These are phyloP conservation scores for Drosophila atripex DNA, from an alignment of 2,888 invertebrate genomes.

Conservation along the genomic window DNA sequence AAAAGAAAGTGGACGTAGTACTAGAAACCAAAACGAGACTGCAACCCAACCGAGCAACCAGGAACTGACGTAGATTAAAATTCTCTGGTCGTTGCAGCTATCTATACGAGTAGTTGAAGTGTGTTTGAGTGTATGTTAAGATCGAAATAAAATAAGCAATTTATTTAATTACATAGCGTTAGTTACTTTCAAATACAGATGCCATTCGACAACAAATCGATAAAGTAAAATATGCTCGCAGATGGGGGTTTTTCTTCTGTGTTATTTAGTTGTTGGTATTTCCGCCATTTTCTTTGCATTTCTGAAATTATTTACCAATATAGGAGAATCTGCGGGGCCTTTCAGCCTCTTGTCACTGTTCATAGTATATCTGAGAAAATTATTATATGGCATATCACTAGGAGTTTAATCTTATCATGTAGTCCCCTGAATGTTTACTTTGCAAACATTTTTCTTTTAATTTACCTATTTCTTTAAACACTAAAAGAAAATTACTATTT, in stretches of 20 bases:
- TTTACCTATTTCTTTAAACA: not conserved
- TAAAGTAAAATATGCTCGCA: constrained; percentile 7
- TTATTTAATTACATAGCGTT: constrained; percentile 29
- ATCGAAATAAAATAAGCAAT: constrained; percentile 38
- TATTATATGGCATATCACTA: not conserved
- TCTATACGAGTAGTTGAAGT: constrained; percentile 29
- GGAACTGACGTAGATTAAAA: constrained; percentile 32
- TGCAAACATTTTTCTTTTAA: not conserved
- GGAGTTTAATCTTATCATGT: not conserved
- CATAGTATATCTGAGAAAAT: not conserved
- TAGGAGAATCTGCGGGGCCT: not conserved
- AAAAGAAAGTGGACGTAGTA: constrained; percentile 12
- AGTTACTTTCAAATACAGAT: constrained; percentile 25
- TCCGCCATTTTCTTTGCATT: not conserved
- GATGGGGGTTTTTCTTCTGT: not conserved
- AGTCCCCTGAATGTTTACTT: not conserved
- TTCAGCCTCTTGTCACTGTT: not conserved
- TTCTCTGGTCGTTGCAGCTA: constrained; percentile 19
- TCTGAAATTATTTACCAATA: not conserved
- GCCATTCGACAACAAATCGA: constrained; percentile 17
- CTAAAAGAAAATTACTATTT: not conserved
- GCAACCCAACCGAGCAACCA: constrained; percentile 12
- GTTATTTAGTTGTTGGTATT: not conserved
- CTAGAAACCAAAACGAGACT: constrained; percentile 8
- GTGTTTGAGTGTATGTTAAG: constrained; percentile 35